These are phyloP conservation scores for Trichonephila clavipes DNA, from an alignment of 1,140 invertebrate genomes.

Conservation along the genomic window DNA sequence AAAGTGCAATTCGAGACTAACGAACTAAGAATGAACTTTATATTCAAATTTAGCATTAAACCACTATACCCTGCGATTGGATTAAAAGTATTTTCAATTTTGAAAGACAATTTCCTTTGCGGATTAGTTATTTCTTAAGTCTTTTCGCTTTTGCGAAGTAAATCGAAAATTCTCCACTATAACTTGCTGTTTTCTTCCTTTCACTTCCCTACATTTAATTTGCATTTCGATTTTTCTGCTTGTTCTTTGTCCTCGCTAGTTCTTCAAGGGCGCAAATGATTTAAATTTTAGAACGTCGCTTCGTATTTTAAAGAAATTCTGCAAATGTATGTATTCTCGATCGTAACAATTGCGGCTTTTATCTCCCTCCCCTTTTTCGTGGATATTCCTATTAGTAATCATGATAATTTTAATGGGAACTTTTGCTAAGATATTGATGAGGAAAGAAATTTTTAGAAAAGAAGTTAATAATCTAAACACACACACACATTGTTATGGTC, in stretches of 20 bases:
- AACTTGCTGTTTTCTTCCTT: constrained; percentile 23
- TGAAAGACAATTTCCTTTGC: constrained; percentile 44
- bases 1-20: constrained; percentile 30
- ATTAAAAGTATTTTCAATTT: constrained; percentile 64
- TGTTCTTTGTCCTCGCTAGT: constrained; percentile 24
- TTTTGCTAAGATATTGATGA: no score
- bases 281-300: constrained; percentile 18
- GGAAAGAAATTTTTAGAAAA: no score
- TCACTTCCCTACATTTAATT: constrained; percentile 34
- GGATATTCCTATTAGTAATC: neutral
- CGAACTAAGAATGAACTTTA: constrained; percentile 39
- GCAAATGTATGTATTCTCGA: neutral
- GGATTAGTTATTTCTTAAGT: constrained; percentile 55
- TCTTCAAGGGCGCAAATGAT: constrained; percentile 34
- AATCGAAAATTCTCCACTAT: constrained; percentile 53
- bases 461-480: no score
- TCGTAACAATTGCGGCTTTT: neutral
- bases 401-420: neutral
- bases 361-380: no score
- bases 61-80: constrained; percentile 6
- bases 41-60: constrained; percentile 49
- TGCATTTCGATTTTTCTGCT: constrained; percentile 60
- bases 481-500: no score
- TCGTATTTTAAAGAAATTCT: constrained; percentile 1
- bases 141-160: constrained; percentile 21